phyloP scores from a whole-genome alignment of 2,888 invertebrate genomes.

The Himalopsyche japonica region DNA sequence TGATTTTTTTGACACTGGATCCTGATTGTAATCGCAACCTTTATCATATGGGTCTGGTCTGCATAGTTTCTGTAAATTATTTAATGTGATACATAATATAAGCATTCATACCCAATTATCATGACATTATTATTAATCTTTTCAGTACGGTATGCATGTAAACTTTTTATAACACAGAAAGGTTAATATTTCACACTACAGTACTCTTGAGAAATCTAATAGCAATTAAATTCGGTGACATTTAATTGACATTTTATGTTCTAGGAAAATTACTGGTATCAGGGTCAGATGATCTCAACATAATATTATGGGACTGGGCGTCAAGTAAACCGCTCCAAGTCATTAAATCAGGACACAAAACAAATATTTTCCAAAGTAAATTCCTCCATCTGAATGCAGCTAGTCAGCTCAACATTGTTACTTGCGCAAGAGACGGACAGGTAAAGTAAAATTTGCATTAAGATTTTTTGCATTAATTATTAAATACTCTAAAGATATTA shows the following conservation, averaged over 20 bases:
- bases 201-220: not conserved
- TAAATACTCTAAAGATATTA: too few relatives aligned
- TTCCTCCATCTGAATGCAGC: slow-evolving; percentile 76
- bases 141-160: too few relatives aligned
- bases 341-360: slow-evolving; percentile 80
- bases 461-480: too few relatives aligned
- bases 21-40: too few relatives aligned
- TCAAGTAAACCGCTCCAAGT: slow-evolving; percentile 65
- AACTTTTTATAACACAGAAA: too few relatives aligned
- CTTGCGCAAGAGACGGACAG: slow-evolving; percentile 89
- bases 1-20: too few relatives aligned
- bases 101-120: too few relatives aligned
- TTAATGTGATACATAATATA: too few relatives aligned
- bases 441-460: slow-evolving; percentile 53
- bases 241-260: slow-evolving; percentile 12
- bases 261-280: slow-evolving; percentile 76
- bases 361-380: slow-evolving; percentile 90
- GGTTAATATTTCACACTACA: too few relatives aligned
- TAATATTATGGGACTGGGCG: slow-evolving; percentile 92
- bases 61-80: too few relatives aligned
- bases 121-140: too few relatives aligned
- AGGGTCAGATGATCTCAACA: slow-evolving; percentile 87
- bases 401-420: slow-evolving; percentile 81
- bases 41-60: too few relatives aligned
- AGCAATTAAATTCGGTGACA: not conserved